Evolutionary conservation across 2,797 vertebrate genomes (phyloP).

Genomic region (Basileuterus tristriatus): DNA sequence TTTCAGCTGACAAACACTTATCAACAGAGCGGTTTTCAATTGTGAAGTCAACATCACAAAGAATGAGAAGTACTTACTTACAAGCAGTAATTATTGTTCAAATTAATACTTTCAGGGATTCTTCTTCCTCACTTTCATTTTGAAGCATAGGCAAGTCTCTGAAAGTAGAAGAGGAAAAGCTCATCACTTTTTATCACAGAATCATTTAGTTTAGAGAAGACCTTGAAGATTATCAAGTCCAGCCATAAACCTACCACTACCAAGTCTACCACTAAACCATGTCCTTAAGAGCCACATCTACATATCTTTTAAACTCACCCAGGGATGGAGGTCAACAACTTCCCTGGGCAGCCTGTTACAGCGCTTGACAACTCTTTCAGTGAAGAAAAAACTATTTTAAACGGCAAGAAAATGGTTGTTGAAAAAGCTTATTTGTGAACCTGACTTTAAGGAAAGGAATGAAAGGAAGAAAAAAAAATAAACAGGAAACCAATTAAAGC

Average conservation of each 20-base stretch:
- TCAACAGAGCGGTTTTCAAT: not conserved
- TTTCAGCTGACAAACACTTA: not conserved
- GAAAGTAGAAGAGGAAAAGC: slow-evolving; percentile 10
- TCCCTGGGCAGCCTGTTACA: not conserved
- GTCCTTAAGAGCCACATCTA: not conserved
- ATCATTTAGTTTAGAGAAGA: not conserved
- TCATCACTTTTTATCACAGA: not conserved
- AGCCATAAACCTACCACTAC: not conserved
- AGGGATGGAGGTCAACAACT: not conserved
- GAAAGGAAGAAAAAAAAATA: not conserved
- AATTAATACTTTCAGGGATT: not conserved
- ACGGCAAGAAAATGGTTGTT: not conserved
- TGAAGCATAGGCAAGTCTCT: slow-evolving; percentile 10
- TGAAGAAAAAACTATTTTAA: not conserved
- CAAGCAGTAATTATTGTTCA: not conserved
- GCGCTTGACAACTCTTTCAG: not conserved
- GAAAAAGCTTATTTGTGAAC: slow-evolving; percentile 22
- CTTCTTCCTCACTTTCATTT: slow-evolving; percentile 49
- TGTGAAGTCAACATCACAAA: not conserved
- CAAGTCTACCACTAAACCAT: not conserved
- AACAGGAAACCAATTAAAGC: slow-evolving; percentile 30
- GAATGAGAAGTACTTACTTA: not conserved
- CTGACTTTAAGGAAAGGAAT: not conserved
- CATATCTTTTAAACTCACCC: not conserved
- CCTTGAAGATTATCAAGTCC: not conserved